A percentile compares a stretch with the other conserved stretches of the same genome.
phyloP scores from a whole-genome alignment of 2,888 invertebrate genomes.

The Lycophotia porphyrea region DNA sequence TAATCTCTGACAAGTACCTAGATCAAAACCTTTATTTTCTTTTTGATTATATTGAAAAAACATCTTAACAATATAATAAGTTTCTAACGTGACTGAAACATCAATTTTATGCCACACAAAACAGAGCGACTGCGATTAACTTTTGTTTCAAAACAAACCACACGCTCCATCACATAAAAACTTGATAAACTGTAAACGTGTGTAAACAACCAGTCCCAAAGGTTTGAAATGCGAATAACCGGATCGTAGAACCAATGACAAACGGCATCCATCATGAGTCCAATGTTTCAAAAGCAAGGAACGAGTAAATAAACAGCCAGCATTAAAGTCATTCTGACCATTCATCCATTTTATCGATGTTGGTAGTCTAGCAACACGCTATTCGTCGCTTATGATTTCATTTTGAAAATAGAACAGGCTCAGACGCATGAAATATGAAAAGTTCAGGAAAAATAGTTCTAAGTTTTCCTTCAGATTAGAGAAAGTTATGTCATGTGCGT shows the following conservation, averaged over 20 bases:
- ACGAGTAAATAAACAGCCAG: background rate
- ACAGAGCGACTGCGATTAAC: background rate
- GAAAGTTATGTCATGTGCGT: slow-evolving; percentile 21
- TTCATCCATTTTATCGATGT: slow-evolving; percentile 29
- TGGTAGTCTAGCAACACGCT: slow-evolving; percentile 41
- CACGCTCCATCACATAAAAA: background rate
- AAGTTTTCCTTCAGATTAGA: slow-evolving; percentile 12
- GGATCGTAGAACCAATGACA: slow-evolving; percentile 14
- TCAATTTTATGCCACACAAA: background rate
- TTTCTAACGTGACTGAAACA: background rate
- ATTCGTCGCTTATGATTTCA: slow-evolving; percentile 46
- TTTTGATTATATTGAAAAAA: no score
- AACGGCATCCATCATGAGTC: slow-evolving; percentile 6
- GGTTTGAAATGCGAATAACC: slow-evolving; percentile 3
- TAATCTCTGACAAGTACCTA: no score
- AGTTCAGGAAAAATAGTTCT: slow-evolving; percentile 2
- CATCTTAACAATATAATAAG: background rate
- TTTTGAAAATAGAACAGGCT: slow-evolving; percentile 38
- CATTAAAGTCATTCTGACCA: slow-evolving; percentile 31
- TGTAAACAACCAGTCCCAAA: background rate
- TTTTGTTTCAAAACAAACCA: background rate
- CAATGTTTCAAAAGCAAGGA: slow-evolving; percentile 27
- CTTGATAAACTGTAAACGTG: background rate
- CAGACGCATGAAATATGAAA: slow-evolving; percentile 27
- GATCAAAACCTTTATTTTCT: no score